Percentiles rank a stretch among this genome's conserved stretches.
Conservation (phyloP, 2,888 invertebrate species). For the Parelbella ahira region DNA sequence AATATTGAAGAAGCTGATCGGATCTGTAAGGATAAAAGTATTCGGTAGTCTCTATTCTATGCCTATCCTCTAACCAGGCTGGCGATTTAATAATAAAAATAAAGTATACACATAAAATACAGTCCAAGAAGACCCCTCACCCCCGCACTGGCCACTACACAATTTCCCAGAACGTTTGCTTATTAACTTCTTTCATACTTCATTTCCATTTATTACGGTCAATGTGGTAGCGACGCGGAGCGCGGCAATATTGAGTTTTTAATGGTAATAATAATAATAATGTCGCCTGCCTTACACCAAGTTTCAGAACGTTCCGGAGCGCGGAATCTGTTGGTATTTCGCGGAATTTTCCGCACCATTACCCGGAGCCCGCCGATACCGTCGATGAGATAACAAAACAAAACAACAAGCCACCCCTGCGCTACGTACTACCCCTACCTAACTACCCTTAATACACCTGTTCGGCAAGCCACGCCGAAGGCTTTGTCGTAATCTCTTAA, state of each 20-base stretch:
- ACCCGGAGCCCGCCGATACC: conserved; percentile 39
- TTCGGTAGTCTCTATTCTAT: too few relatives aligned
- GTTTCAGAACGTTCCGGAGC: conserved; percentile 47
- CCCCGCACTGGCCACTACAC: conserved; percentile 8
- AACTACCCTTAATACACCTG: conserved; percentile 6
- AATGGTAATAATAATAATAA: conserved; percentile 49
- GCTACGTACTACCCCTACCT: conserved; percentile 27
- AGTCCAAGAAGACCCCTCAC: neutral
- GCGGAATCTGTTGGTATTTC: conserved; percentile 37
- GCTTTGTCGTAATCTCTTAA: too few relatives aligned
- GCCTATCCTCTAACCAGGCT: too few relatives aligned
- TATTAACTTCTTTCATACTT: conserved; percentile 24
- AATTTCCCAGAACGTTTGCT: conserved; percentile 15
- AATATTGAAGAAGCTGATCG: too few relatives aligned
- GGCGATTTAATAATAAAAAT: too few relatives aligned
- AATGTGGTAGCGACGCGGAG: conserved; percentile 31
- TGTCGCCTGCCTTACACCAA: conserved; percentile 54
- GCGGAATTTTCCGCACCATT: conserved; percentile 65
- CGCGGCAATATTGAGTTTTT: conserved; percentile 30
- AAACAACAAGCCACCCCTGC: too few relatives aligned
- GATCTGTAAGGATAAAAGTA: too few relatives aligned
- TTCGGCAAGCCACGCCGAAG: too few relatives aligned
- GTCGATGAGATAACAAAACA: conserved; percentile 35
- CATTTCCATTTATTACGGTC: conserved; percentile 34
- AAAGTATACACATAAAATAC: too few relatives aligned